Base-by-base conservation (phyloP, 2,797 vertebrate species). In the Urocyon cinereoargenteus region DNA sequence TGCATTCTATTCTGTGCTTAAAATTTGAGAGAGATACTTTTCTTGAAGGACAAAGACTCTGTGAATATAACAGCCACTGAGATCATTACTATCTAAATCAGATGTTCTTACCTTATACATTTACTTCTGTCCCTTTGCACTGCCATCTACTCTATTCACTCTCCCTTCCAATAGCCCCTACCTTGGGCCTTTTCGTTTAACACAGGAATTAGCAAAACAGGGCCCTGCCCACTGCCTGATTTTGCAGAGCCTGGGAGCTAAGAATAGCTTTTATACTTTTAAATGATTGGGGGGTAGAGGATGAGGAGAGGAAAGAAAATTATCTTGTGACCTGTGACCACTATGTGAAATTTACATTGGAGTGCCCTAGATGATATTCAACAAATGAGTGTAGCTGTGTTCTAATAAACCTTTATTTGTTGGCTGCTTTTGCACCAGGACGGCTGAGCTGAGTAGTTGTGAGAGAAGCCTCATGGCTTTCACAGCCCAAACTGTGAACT, bases 271-370 rank as follows among this genome's bases (percentile, higher is more conserved):
- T 62, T 73, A 49, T 34, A 40, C 59, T 86, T 90, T 79, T 72
- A 73, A 75, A 68, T 68, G 72, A 40, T 53, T 84, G 53, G 73
- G 57, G 18, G 31, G 5, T 6, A 2, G 11, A 3, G 51, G 18
- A 31, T 5, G 73, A n/a, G 3, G 70, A 19, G 28, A 31, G 28
- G 77, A 53, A 64, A 87, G 87, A 91, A 59, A 36, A 57, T 55
- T 92, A 64, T 53, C 92, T 61, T 81, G 31, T 86, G 81, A 87
- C 77, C 45, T 51, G 55, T 57, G 72, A 73, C 84, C 59, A 93
- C 55, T 19, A 26, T 24, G 31, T 57, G 86, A 79, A 89, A 79
- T 86, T 83, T 79, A n/a, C 36, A 68, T 45, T 5, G 18, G 24
- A 21, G 34, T 62, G 57, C 73, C 57, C 28, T 57, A 31, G 91